phyloP scores from a whole-genome alignment of 2,797 vertebrate genomes.

The Columba guinea region DNA sequence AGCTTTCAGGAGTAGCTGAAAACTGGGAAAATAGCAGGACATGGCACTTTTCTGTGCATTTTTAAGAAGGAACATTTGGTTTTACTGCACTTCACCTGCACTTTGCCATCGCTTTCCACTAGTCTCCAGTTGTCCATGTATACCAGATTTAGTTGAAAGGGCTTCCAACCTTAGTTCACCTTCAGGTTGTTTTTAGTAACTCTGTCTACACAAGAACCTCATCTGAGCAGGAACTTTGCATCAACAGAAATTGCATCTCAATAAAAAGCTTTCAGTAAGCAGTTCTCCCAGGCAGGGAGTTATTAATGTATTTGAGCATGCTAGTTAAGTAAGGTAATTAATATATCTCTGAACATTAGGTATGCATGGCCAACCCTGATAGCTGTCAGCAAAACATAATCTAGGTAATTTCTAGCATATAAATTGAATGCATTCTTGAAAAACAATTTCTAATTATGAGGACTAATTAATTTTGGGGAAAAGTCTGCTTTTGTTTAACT shows the following conservation, averaged over 20 bases:
- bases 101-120: not conserved
- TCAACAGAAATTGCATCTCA: not conserved
- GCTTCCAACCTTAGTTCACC: not conserved
- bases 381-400: constrained; percentile 64
- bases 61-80: not conserved
- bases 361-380: constrained; percentile 53
- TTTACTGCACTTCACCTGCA: not conserved
- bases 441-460: constrained; percentile 57
- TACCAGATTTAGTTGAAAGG: not conserved
- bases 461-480: constrained; percentile 54
- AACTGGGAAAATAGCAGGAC: not conserved
- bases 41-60: not conserved
- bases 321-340: constrained; percentile 67
- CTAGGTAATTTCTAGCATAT: constrained; percentile 40
- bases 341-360: constrained; percentile 68
- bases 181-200: not conserved
- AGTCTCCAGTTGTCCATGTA: not conserved
- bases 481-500: constrained; percentile 56
- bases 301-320: constrained; percentile 45
- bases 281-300: constrained; percentile 36
- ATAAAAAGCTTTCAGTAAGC: constrained; percentile 26
- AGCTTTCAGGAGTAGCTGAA: not conserved
- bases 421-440: constrained; percentile 52
- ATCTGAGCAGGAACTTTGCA: not conserved
- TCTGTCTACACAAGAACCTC: not conserved